Conservation (phyloP, 2,888 invertebrate genomes). For the Meloe dianella region DNA sequence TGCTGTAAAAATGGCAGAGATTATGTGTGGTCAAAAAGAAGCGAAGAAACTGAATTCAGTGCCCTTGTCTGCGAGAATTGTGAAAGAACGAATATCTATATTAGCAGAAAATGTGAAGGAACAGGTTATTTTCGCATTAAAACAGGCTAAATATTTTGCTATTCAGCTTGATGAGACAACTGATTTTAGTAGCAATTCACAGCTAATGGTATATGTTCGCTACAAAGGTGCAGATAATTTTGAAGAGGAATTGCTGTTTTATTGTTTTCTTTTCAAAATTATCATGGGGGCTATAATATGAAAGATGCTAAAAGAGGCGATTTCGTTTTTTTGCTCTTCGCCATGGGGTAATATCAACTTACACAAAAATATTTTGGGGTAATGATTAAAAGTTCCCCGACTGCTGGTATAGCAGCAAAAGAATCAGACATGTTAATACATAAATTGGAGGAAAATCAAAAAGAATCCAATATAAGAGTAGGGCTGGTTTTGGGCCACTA, state of each 20-base stretch:
- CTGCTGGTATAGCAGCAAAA: conserved; percentile 21
- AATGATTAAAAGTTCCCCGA: conserved; percentile 34
- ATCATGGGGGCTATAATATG: conserved; percentile 31
- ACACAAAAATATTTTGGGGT: conserved; percentile 36
- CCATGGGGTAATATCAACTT: conserved; percentile 37
- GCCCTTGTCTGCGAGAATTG: conserved; percentile 33
- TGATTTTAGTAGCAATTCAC: conserved; percentile 37
- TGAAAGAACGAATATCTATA: conserved; percentile 32
- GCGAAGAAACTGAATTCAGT: conserved; percentile 32
- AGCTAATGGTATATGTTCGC: conserved; percentile 34
- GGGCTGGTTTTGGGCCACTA: no score
- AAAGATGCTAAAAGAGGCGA: conserved; percentile 31
- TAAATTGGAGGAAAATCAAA: no score
- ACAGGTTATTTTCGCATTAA: conserved; percentile 39
- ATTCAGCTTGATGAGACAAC: conserved; percentile 39
- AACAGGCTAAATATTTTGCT: conserved; percentile 37
- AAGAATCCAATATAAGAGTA: no score
- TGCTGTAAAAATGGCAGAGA: conserved; percentile 40
- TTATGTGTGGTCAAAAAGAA: conserved; percentile 33
- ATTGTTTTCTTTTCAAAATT: conserved; percentile 39
- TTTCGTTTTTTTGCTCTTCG: conserved; percentile 34
- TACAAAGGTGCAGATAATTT: conserved; percentile 33
- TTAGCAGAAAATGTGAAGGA: conserved; percentile 33
- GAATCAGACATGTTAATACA: no score
- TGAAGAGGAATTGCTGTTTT: conserved; percentile 37